phyloP scores from a whole-genome alignment of 1,140 invertebrate species.

The Bombus impatiens region DNA sequence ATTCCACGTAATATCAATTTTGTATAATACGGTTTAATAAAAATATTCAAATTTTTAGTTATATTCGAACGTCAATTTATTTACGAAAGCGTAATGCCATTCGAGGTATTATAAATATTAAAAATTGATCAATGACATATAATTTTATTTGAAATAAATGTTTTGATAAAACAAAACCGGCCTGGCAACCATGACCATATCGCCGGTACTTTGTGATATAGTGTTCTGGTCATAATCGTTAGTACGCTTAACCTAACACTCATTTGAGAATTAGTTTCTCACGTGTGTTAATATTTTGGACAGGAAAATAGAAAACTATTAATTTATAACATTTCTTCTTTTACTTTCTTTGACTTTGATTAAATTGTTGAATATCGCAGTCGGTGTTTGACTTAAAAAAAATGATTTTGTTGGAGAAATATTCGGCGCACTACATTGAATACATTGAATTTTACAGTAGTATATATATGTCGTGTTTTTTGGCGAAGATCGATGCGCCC shows the following conservation, averaged over 20 bases:
- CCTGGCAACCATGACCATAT: conserved; percentile 36
- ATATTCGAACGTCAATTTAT: neutral
- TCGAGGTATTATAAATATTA: neutral
- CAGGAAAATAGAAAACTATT: neutral
- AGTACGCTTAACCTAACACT: conserved; percentile 39
- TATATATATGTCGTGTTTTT: conserved; percentile 45
- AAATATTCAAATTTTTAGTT: neutral
- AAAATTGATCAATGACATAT: conserved; percentile 26
- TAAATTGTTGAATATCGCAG: neutral
- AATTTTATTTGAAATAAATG: conserved; percentile 6
- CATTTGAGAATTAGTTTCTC: neutral
- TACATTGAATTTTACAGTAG: conserved; percentile 31
- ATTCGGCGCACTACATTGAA: neutral
- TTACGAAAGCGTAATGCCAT: neutral
- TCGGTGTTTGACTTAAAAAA: neutral
- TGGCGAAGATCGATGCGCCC: conserved; percentile 56
- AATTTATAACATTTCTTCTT: neutral
- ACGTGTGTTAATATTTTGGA: conserved; percentile 7
- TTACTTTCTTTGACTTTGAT: too few relatives aligned
- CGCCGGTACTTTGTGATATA: conserved; percentile 24
- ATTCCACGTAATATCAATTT: too few relatives aligned
- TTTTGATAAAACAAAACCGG: conserved; percentile 40
- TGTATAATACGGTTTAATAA: neutral
- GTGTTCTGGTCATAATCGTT: conserved; percentile 18
- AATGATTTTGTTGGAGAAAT: neutral